Evolutionary conservation across 2,888 invertebrate genomes (phyloP).

Genomic region (Smittia sp.): DNA sequence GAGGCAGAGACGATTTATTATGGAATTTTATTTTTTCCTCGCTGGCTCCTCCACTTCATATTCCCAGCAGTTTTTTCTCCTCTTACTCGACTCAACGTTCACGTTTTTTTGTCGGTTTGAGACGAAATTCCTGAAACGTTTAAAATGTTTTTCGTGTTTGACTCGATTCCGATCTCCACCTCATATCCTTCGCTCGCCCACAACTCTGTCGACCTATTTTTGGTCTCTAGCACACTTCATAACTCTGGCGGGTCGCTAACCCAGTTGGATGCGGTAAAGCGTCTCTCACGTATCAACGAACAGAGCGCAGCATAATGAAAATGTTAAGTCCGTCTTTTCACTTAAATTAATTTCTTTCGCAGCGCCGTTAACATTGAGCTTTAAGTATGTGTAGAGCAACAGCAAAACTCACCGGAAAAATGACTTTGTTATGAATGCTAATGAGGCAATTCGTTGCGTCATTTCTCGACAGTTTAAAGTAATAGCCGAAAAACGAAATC

Average conservation of each 20-base stretch:
- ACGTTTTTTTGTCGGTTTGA: conserved; percentile 12
- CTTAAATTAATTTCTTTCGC: not conserved
- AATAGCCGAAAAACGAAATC: not conserved
- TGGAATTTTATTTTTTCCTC: not conserved
- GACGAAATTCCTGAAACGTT: conserved; percentile 6
- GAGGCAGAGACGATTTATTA: conserved; percentile 10
- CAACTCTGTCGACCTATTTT: not conserved
- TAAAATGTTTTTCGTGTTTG: conserved; percentile 31
- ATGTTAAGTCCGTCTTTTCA: conserved; percentile 2
- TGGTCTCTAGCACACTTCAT: conserved; percentile 2
- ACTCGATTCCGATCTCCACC: not conserved
- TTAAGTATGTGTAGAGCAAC: conserved; percentile 2
- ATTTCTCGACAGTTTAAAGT: not conserved
- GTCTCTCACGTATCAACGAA: not conserved
- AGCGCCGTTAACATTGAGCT: not conserved
- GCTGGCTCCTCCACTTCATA: not conserved
- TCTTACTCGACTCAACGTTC: not conserved
- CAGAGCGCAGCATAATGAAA: not conserved
- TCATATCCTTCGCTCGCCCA: not conserved
- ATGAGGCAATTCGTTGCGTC: not conserved
- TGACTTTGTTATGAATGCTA: conserved; percentile 20
- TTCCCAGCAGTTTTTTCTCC: conserved; percentile 6
- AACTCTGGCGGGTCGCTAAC: not conserved
- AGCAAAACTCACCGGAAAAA: not conserved
- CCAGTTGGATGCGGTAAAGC: not conserved